Evolutionary conservation across 2,797 vertebrate genomes (phyloP).

Genomic region (Peromyscus aztecus): DNA sequence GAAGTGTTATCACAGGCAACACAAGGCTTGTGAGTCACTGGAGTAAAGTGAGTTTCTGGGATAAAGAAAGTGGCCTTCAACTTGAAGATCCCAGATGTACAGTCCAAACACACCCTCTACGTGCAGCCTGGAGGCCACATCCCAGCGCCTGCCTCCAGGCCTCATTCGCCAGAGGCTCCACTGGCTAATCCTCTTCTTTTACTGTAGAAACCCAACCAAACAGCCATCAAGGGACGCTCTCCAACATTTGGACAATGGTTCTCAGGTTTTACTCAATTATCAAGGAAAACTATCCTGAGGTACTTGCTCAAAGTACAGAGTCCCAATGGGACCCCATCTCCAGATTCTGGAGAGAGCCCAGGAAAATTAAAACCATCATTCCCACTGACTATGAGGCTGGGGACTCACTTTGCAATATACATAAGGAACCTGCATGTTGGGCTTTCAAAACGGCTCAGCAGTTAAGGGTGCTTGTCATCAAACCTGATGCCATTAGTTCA

Average conservation of each 20-base stretch:
- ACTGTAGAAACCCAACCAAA: neutral
- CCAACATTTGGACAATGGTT: neutral
- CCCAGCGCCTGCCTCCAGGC: neutral
- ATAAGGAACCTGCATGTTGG: neutral
- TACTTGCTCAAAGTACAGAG: neutral
- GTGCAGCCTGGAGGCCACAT: neutral
- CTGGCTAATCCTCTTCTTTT: neutral
- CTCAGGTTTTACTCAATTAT: neutral
- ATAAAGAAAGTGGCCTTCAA: conserved; percentile 12
- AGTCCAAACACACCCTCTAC: neutral
- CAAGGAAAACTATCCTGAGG: neutral
- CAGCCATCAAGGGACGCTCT: neutral
- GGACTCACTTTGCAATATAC: neutral
- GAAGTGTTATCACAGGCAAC: neutral
- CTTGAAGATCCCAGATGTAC: neutral
- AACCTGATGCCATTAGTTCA: neutral
- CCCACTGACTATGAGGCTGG: neutral
- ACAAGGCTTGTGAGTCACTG: neutral
- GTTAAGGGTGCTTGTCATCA: neutral
- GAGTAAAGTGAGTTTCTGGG: conserved; percentile 50
- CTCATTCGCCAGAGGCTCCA: neutral
- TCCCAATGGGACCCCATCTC: neutral
- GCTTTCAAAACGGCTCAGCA: neutral
- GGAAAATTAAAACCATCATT: neutral
- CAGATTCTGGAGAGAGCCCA: neutral